phyloP scores from a whole-genome alignment of 2,888 invertebrate species.

The Leptopterna dolabrata region DNA sequence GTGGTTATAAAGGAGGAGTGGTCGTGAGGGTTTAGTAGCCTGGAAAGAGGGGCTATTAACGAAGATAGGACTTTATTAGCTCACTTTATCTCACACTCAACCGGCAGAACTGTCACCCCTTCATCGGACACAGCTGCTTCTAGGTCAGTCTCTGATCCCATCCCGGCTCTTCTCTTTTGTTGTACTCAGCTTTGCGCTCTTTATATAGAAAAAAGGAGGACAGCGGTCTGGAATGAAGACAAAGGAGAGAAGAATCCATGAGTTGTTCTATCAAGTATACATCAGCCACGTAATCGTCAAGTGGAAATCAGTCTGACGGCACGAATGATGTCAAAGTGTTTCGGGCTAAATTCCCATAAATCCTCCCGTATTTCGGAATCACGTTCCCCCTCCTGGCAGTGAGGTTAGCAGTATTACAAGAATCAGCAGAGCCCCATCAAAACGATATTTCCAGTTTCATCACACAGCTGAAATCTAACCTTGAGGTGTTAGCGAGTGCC shows the following conservation, averaged over 20 bases:
- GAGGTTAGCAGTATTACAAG: too few relatives aligned
- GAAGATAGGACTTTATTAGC: constrained; percentile 53
- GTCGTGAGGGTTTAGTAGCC: constrained; percentile 28
- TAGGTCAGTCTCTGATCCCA: constrained; percentile 13
- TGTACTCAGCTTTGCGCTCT: background rate
- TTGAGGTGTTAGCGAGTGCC: too few relatives aligned
- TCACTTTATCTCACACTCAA: constrained; percentile 52
- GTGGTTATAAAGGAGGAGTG: constrained; percentile 43
- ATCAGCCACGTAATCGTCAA: background rate
- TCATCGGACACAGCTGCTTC: constrained; percentile 29
- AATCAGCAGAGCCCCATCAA: too few relatives aligned
- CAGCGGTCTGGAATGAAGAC: background rate
- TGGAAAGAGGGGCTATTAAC: constrained; percentile 52
- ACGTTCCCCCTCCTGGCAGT: too few relatives aligned
- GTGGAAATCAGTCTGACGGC: background rate
- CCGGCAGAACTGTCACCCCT: constrained; percentile 28
- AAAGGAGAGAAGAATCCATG: background rate
- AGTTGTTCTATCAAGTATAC: background rate
- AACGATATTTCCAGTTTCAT: too few relatives aligned
- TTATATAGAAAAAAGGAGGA: background rate
- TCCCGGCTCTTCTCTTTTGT: background rate
- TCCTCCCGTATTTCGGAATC: too few relatives aligned
- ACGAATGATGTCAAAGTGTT: background rate
- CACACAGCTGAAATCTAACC: too few relatives aligned
- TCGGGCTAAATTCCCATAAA: too few relatives aligned